These are phyloP conservation scores for Formica selysi DNA, from an alignment of 1,140 invertebrate genomes.

Conservation along the genomic window DNA sequence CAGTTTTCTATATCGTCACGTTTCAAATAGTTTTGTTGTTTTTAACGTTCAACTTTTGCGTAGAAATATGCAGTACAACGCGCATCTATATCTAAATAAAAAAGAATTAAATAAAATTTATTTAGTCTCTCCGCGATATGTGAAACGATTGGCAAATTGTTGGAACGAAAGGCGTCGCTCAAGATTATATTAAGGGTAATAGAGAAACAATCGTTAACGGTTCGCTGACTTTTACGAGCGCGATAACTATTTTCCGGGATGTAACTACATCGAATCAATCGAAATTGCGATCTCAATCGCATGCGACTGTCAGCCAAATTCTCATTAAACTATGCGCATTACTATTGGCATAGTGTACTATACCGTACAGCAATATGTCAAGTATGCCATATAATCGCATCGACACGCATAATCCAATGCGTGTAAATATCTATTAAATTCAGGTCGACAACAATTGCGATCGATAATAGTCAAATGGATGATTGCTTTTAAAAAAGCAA, in stretches of 20 bases:
- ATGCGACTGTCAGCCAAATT: slow-evolving; percentile 22
- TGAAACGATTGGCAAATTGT: slow-evolving; percentile 36
- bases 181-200: slow-evolving; percentile 42
- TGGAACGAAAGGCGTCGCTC: slow-evolving; percentile 53
- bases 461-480: not conserved
- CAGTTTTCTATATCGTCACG: not conserved
- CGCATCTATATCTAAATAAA: not conserved
- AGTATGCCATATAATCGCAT: slow-evolving; percentile 25
- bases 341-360: not conserved
- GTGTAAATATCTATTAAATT: not conserved
- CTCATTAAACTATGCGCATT: slow-evolving; percentile 37
- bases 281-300: slow-evolving; percentile 11
- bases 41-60: not conserved
- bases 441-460: not conserved
- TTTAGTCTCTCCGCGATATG: not conserved
- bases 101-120: slow-evolving; percentile 5
- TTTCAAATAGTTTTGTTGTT: no score
- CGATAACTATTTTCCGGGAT: slow-evolving; percentile 48
- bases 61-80: no score
- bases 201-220: slow-evolving; percentile 50
- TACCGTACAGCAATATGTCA: slow-evolving; percentile 13
- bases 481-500: not conserved
- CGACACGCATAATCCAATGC: not conserved
- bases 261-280: slow-evolving; percentile 27
- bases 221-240: slow-evolving; percentile 44